A percentile compares a stretch with the other conserved stretches of the same genome.
These are phyloP conservation scores for Cephalopterus ornatus DNA, from an alignment of 2,113 vertebrate genomes.

Conservation along the genomic window DNA sequence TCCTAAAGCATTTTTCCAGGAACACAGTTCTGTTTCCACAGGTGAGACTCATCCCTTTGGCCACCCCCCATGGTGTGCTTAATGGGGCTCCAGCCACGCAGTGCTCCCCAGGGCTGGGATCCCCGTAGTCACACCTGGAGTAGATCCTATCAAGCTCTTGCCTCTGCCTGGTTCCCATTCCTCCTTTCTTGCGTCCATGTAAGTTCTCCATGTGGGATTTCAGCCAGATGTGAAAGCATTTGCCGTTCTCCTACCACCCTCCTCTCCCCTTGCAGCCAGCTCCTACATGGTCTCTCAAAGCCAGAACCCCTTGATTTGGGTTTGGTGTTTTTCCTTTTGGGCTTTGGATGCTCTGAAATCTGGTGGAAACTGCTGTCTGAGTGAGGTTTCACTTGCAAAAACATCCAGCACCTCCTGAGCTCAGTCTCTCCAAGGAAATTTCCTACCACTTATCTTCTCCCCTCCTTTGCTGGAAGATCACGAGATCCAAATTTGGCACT, in stretches of 20 bases:
- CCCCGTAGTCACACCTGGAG: accelerated
- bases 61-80: not conserved
- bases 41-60: not conserved
- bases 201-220: accelerated
- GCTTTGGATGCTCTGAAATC: not conserved
- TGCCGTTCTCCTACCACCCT: not conserved
- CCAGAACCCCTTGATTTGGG: not conserved
- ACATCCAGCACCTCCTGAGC: not conserved
- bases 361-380: not conserved
- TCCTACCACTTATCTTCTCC: not conserved
- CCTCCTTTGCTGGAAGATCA: not conserved
- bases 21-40: not conserved
- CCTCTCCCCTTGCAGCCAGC: not conserved
- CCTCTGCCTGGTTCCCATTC: not conserved
- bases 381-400: not conserved
- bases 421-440: not conserved
- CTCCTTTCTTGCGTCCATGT: not conserved
- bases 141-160: not conserved
- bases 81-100: not conserved
- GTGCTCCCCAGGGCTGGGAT: not conserved
- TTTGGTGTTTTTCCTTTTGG: not conserved
- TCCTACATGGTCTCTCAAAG: not conserved
- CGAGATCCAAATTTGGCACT: not conserved
- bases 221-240: accelerated
- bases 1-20: not conserved